Evolutionary conservation across 2,113 vertebrate genomes (phyloP).

Genomic region (Pachycephala philippinensis): DNA sequence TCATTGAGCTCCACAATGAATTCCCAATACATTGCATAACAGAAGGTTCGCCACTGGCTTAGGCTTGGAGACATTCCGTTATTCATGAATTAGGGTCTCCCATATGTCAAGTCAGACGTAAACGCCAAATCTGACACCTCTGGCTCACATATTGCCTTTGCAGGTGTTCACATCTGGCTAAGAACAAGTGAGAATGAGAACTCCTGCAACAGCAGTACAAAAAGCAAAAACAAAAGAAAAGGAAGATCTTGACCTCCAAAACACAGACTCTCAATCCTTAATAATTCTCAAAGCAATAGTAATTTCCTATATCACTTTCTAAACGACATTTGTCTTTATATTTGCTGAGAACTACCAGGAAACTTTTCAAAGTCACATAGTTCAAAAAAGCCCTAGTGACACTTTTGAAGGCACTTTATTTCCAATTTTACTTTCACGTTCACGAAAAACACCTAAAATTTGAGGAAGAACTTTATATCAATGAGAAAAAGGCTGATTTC

Average conservation of each 20-base stretch:
- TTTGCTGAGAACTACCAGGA: neutral
- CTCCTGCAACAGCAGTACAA: conserved; percentile 51
- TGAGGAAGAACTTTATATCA: neutral
- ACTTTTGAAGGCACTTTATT: neutral
- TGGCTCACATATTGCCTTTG: conserved; percentile 32
- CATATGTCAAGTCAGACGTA: conserved; percentile 25
- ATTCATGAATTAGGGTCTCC: conserved; percentile 43
- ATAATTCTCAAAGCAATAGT: conserved; percentile 41
- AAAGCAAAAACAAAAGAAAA: conserved; percentile 17
- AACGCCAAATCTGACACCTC: conserved; percentile 66
- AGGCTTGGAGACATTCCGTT: conserved; percentile 27
- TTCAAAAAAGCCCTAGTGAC: neutral
- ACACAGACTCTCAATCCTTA: neutral
- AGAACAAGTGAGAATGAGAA: conserved; percentile 55
- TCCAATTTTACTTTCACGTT: neutral
- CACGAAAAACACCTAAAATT: neutral
- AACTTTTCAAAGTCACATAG: neutral
- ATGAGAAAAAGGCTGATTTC: neutral
- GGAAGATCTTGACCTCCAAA: conserved; percentile 14
- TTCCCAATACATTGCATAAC: conserved; percentile 5
- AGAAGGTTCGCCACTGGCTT: conserved; percentile 42
- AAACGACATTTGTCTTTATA: conserved; percentile 7
- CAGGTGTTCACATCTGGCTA: conserved; percentile 67
- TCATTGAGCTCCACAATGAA: neutral
- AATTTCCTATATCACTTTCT: conserved; percentile 28